Percentiles rank a stretch among this genome's conserved stretches.
Evolutionary conservation across 2,113 vertebrate genomes (phyloP).

Genomic region (Esox niger): DNA sequence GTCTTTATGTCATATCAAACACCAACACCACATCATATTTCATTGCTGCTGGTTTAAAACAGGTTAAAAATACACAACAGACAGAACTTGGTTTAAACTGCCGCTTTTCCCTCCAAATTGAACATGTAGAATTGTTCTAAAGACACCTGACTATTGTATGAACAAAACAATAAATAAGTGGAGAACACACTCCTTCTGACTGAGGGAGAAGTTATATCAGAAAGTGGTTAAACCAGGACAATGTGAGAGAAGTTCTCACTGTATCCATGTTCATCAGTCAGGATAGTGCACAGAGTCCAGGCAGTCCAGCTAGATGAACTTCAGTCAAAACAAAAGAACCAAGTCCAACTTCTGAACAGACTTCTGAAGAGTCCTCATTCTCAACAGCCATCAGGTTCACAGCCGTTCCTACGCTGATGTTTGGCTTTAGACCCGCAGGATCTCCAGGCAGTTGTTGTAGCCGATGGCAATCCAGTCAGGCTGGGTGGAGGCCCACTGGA

Average conservation of each 20-base stretch:
- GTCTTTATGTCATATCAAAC: not conserved
- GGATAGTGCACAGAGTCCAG: constrained; percentile 19
- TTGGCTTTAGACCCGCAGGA: constrained; percentile 85
- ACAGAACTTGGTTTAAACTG: constrained; percentile 34
- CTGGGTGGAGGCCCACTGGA: constrained; percentile 99
- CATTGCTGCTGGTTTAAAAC: constrained; percentile 37
- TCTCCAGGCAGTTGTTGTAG: constrained; percentile 99
- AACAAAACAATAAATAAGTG: constrained; percentile 62
- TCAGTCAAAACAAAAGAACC: constrained; percentile 6
- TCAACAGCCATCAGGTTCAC: not conserved
- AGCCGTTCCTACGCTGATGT: not conserved
- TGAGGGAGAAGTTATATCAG: constrained; percentile 32
- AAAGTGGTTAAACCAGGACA: constrained; percentile 52
- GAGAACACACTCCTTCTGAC: constrained; percentile 14
- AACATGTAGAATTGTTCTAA: constrained; percentile 5
- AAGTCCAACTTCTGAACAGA: constrained; percentile 33
- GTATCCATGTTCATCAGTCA: constrained; percentile 10
- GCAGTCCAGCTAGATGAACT: constrained; percentile 8
- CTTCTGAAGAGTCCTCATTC: constrained; percentile 3
- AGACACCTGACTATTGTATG: constrained; percentile 29
- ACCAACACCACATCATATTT: constrained; percentile 31
- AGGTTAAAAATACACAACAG: constrained; percentile 9
- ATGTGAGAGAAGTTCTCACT: constrained; percentile 30
- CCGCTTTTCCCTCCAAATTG: constrained; percentile 6
- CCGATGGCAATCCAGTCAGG: constrained; percentile 99